A percentile compares a stretch with the other conserved stretches of the same genome.
phyloP scores from a whole-genome alignment of 2,888 invertebrate species.

The Lycaena phlaeas region DNA sequence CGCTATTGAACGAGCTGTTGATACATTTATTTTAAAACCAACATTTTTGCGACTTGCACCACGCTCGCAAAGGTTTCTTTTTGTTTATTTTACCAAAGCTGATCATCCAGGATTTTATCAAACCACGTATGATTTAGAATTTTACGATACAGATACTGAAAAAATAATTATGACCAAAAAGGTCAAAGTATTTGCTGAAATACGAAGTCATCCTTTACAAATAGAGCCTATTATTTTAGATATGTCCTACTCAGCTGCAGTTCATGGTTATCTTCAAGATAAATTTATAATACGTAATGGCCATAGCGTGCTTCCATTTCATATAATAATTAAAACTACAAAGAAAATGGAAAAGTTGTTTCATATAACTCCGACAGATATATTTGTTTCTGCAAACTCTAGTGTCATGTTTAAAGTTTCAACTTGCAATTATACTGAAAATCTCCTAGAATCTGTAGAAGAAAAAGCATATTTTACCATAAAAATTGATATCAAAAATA shows the following conservation, averaged over 20 bases:
- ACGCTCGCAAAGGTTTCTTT: constrained; percentile 27
- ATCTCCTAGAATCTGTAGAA: constrained; percentile 20
- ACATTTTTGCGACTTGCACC: constrained; percentile 34
- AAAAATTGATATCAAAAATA: constrained; percentile 39
- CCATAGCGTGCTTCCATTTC: constrained; percentile 35
- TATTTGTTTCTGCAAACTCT: constrained; percentile 27
- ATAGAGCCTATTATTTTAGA: constrained; percentile 44
- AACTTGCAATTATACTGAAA: constrained; percentile 33
- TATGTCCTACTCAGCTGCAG: constrained; percentile 37
- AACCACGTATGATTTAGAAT: constrained; percentile 38
- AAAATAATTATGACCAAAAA: constrained; percentile 30
- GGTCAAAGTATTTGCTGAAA: constrained; percentile 40
- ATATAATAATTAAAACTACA: constrained; percentile 39
- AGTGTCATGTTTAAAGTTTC: constrained; percentile 31
- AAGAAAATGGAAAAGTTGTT: constrained; percentile 45
- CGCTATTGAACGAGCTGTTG: constrained; percentile 33
- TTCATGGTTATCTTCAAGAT: constrained; percentile 41
- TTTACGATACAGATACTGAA: constrained; percentile 31
- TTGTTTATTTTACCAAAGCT: constrained; percentile 39
- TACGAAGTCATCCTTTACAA: constrained; percentile 42
- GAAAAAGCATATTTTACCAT: constrained; percentile 46
- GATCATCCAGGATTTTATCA: constrained; percentile 49
- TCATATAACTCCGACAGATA: constrained; percentile 36
- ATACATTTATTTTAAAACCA: constrained; percentile 38
- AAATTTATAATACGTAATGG: constrained; percentile 36